A percentile compares a stretch with the other conserved stretches of the same genome.
These are phyloP conservation scores for Tanypteryx hageni DNA, from an alignment of 2,888 invertebrate species.

Conservation along the genomic window DNA sequence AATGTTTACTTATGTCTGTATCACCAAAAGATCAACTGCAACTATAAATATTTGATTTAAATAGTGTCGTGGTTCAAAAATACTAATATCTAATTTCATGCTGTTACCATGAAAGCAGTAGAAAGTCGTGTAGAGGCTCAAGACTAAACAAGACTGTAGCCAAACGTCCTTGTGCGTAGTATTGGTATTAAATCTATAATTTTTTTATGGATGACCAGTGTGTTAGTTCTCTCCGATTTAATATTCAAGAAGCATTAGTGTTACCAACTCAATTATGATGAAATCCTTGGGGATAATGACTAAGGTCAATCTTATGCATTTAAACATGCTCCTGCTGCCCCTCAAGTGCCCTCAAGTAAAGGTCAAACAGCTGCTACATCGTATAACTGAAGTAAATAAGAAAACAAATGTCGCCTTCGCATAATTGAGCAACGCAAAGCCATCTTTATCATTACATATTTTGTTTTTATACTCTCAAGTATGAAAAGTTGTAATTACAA, in stretches of 20 bases:
- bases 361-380: too few species aligned
- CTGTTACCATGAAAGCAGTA: not conserved
- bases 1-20: too few species aligned
- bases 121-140: not conserved
- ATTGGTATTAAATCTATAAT: not conserved
- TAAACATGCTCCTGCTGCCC: too few species aligned
- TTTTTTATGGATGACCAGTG: not conserved
- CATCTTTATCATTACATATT: too few species aligned
- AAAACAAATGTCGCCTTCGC: not conserved
- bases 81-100: not conserved
- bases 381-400: not conserved
- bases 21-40: too few species aligned
- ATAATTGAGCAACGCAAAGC: not conserved
- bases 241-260: not conserved
- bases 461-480: too few species aligned
- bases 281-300: not conserved
- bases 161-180: constrained; percentile 22
- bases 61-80: not conserved
- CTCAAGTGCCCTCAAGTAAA: too few species aligned
- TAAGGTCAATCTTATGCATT: not conserved
- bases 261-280: not conserved
- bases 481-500: not conserved
- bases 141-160: not conserved
- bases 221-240: not conserved
- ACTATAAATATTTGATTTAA: not conserved